phyloP scores from a whole-genome alignment of 1,140 invertebrate genomes.

The Portunus trituberculatus region DNA sequence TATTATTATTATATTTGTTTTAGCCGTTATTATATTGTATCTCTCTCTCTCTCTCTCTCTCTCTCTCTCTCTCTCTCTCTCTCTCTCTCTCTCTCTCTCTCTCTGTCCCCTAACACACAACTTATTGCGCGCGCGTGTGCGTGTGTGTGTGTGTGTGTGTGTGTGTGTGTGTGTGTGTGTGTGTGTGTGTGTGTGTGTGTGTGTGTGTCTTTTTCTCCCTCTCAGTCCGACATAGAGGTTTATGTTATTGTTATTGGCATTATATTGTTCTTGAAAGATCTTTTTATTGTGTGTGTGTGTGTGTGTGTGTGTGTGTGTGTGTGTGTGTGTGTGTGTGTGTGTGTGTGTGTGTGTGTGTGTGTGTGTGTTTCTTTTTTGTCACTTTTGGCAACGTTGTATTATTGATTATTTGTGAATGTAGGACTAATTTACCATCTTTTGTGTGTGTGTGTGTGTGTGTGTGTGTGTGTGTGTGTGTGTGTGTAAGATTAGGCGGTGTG shows the following conservation, averaged over 20 bases:
- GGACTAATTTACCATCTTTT: too few species aligned
- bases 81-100: too few species aligned
- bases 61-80: too few species aligned
- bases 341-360: constrained; percentile 40
- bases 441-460: constrained; percentile 50
- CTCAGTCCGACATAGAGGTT: not conserved
- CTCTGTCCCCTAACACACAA: too few species aligned
- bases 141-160: constrained; percentile 55
- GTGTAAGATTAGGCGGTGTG: not conserved
- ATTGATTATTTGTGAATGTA: too few species aligned
- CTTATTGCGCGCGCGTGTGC: not conserved
- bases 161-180: constrained; percentile 52
- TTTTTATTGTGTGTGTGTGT: constrained; percentile 47
- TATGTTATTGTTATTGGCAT: constrained; percentile 14
- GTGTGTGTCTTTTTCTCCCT: constrained; percentile 26
- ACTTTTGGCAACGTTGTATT: too few species aligned
- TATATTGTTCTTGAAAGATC: constrained; percentile 14
- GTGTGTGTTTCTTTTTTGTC: not conserved
- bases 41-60: too few species aligned
- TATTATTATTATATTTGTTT: too few species aligned
- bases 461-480: constrained; percentile 41
- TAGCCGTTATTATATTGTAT: too few species aligned
- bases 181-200: constrained; percentile 37
- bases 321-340: constrained; percentile 53
- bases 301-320: constrained; percentile 52